Conservation (phyloP, 2,888 invertebrate genomes). For the Drosophila mimica region DNA sequence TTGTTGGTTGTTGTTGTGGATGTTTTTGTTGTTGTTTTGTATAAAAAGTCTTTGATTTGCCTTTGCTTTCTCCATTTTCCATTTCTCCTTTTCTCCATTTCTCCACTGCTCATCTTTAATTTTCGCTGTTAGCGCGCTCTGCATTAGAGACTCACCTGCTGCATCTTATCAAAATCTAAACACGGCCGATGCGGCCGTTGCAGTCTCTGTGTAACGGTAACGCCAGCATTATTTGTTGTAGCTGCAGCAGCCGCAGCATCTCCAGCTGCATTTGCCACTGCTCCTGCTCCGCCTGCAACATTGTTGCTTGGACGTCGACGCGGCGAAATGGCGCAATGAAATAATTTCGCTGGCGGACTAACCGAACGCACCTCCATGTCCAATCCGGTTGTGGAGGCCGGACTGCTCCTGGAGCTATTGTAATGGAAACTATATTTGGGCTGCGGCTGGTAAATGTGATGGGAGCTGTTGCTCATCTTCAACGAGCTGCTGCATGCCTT, state of each 20-base stretch:
- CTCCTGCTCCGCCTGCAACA: conserved; percentile 32
- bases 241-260: conserved; percentile 31
- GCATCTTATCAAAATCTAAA: conserved; percentile 98
- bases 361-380: conserved; percentile 85
- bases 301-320: conserved; percentile 86
- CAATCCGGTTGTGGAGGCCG: conserved; percentile 84
- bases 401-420: conserved; percentile 84
- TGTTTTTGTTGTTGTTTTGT: conserved; percentile 53
- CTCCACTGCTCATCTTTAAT: background rate
- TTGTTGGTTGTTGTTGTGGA: conserved; percentile 37
- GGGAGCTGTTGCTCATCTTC: conserved; percentile 84
- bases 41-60: conserved; percentile 79
- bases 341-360: conserved; percentile 86
- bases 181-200: conserved; percentile 93
- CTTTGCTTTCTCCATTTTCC: conserved; percentile 39
- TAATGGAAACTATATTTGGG: conserved; percentile 84
- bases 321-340: conserved; percentile 87
- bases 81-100: background rate
- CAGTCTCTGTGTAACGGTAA: conserved; percentile 82
- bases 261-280: conserved; percentile 5
- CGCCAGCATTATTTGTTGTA: conserved; percentile 37
- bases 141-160: conserved; percentile 90
- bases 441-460: conserved; percentile 84
- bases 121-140: conserved; percentile 70
- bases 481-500: conserved; percentile 81